Evolutionary conservation across 2,888 invertebrate genomes (phyloP), one percentile per base, ranked within the genome.

Genomic region (Scaptomyza tumidula): DNA sequence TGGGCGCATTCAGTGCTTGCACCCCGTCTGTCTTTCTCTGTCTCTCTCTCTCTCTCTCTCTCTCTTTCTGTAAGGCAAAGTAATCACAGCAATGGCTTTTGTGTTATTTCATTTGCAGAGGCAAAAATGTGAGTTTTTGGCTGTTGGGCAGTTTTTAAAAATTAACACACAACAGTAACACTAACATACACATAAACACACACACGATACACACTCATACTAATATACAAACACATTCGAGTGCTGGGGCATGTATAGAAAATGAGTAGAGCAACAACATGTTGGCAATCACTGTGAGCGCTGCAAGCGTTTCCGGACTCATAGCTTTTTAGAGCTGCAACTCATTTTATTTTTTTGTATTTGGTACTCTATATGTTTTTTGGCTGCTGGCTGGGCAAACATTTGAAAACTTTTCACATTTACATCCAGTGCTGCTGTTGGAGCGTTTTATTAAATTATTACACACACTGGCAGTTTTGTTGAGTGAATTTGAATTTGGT

Each of bases 381-480:
- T 35, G 10, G 50, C 75, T 69, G 59, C 70, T 76, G 76, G 76
- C 73, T 70, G 76, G 29, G 69, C 65, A 80, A 82, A 86, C 79
- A 86, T 86, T 87, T 87, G 77, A 86, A 86, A 86, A 86, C 70
- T 86, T 86, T 86, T 87, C 81, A 73, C 88, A 87, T 86, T 77
- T 86, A 86, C 88, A 86, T 86, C 77, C 86, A 87, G 77, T 75
- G 84, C 69, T 79, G 76, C 81, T 86, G 84, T 81, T 79, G 71
- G 81, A 84, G 79, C 86, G 69, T 83, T 87, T 86, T 86, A 86
- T 86, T 86, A 86, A 86, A 86, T 86, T 86, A 86, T 86, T 74
- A 82, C 80, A 74, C 63, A 67, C 75, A 59, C 58, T 54, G 43
- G 41, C 46, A 45, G n/a, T 52, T 44, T 31, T 46, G 33, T 35